Evolutionary conservation across 2,888 invertebrate genomes (phyloP), one percentile per base, ranked within the genome.

Genomic region (Calephelis perditalis): DNA sequence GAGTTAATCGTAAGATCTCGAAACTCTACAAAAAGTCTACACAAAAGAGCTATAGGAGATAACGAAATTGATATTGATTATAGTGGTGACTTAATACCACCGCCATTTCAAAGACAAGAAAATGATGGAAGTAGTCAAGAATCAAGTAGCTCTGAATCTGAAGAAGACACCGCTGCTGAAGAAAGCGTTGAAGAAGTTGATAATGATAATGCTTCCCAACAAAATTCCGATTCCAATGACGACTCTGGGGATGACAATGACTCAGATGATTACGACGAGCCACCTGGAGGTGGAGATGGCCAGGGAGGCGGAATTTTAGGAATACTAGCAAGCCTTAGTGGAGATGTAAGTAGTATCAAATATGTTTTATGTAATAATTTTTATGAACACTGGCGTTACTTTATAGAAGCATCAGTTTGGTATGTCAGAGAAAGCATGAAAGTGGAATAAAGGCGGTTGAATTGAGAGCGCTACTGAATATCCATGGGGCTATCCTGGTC

Each of bases 271-370:
- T 81, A 77, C 45, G 86, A 90, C 63, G 91, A 91, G 65, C 84
- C 84, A 0, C 82, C 83, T 0, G 82, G 70, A 10, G 76, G 75
- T 26, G 88, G 89, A 1, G 91, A 90, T 60, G 91, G 90, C 0
- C 78, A 84, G 60, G 91, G 91, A 10, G 91, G 91, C 9, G 91
- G 91, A 0, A 69, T 91, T 61, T 73, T 91, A 45, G 91, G 91
- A 5, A 66, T 91, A 0, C 68, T 91, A 3, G 87, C 88, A 56
- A 86, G 89, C 60, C 71, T 90, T 6, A 90, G 90, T 67, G 91
- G 90, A 6, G 86, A 84, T 44, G 91, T 89, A 79, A 81, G 86
- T 68, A 58, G 49, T 10, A 12, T 43, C 5, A 52, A 7, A 10
- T 52, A 10, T 52, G 10, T 35, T 52, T 52, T 52, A 37, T 3